Evolutionary conservation across 2,888 invertebrate genomes (phyloP), one percentile per base, ranked within the genome.

Genomic region (Eupithecia insigniata): DNA sequence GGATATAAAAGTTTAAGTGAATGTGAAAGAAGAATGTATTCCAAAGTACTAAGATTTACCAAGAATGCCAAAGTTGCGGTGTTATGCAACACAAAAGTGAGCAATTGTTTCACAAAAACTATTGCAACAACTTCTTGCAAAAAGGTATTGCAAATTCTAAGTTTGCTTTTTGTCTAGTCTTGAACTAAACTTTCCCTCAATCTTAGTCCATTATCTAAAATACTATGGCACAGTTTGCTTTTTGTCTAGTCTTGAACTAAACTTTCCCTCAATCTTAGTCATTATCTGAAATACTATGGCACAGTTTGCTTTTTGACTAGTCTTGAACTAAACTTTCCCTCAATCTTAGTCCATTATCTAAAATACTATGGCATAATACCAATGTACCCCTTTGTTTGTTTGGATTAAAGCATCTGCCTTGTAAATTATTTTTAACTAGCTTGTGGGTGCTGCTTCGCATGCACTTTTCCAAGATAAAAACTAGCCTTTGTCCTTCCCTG

Each of bases 41-140:
- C 82, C 82, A 90, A 85, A 89, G 81, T 81, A 67, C 79, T 91
- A 80, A 86, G 81, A 78, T 83, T 89, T 76, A 73, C 88, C 80
- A 88, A 85, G 83, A 87, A 78, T 80, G 80, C 80, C 80, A 85
- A 79, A 77, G 78, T 83, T 76, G 76, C 87, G 79, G 80, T 77
- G 80, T 90, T 91, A 79, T 85, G 83, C 84, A 92, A 91, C 74
- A 71, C 80, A 79, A 71, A 80, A 80, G 77, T 82, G 73, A 86
- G 84, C 80, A 83, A 81, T 76, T 81, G 84, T 89, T 83, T 88
- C 84, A 85, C 88, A 83, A 92, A 90, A 85, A 86, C 74, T 80
- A 87, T 93, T 92, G 77, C 91, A 82, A 92, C 93, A 89, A 85
- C 92, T 79, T 85, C 91, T 87, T 86, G 85, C 76, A 87, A 81